Evolutionary conservation across 2,888 invertebrate species (phyloP), one percentile per base, ranked within the genome.

Genomic region (Pachliopta kotzebuea): DNA sequence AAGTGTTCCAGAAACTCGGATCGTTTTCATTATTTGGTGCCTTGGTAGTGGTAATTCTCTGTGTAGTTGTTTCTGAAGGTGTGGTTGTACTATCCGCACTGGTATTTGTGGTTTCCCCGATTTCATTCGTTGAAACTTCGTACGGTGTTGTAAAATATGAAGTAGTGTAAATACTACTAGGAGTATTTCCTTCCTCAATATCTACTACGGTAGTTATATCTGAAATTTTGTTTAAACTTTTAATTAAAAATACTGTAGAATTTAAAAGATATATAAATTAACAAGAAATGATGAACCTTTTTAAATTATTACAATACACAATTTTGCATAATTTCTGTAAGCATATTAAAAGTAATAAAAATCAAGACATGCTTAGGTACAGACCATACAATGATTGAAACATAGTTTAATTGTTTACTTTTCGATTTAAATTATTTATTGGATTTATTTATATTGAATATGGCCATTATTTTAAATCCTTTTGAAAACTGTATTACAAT

Each of bases 1-100:
- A 66, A 4, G 74, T 63, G 60, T 72, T 80, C 81, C 81, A 82
- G 68, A 80, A 79, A 21, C 55, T 24, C 4, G 53, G 60, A 29
- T 52, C 49, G 20, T 14, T 56, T 37, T 65, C 64, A 1, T 56
- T 56, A 20, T 7, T 60, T 17, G 53, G 14, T 29, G 14, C 29
- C 17, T 29, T 49, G 21, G 57, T 11, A 17, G 62, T 62, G 18
- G 63, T 52, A 11, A 21, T 56, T n/a, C 21, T 21, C 20, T 61
- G 24, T 45, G 54, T 45, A 14, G 57, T 56, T 2, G 11, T 57
- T 53, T 26, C 53, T 20, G 42, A 26, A 24, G 31, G 42, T 50
- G 52, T 37, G 6, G 18, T 4, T 4, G 23, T 62, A 37, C 31
- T 18, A n/a, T 45, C 18, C 14, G 14, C 50, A 21, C 11, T 49